phyloP scores from a whole-genome alignment of 2,113 vertebrate species.

The Halcyon senegalensis region DNA sequence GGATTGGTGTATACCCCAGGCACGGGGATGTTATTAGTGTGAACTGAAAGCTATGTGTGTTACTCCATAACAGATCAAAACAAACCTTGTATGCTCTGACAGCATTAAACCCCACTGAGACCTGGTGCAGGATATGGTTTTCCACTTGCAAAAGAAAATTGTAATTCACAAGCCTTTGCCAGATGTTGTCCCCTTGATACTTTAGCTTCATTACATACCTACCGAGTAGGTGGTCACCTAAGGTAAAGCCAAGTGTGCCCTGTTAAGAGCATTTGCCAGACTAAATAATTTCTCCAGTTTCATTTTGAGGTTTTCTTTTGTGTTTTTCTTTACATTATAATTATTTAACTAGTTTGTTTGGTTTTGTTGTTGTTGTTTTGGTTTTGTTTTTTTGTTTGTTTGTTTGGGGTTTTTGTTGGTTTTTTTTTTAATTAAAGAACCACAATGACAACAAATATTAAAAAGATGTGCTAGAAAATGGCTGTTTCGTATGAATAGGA shows the following conservation, averaged over 20 bases:
- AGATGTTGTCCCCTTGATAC: slow-evolving; percentile 74
- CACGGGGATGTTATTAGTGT: slow-evolving; percentile 76
- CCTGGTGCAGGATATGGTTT: slow-evolving; percentile 78
- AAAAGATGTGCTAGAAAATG: neutral
- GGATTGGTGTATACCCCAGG: slow-evolving; percentile 74
- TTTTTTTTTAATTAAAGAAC: neutral
- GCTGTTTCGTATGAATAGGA: neutral
- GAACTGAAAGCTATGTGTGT: slow-evolving; percentile 77
- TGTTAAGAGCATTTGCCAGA: neutral
- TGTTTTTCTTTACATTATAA: neutral
- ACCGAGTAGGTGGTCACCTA: slow-evolving; percentile 71
- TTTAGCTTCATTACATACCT: slow-evolving; percentile 66
- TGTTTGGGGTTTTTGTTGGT: neutral
- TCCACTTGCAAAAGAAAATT: slow-evolving; percentile 82
- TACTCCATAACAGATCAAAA: slow-evolving; percentile 80
- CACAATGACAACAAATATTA: neutral
- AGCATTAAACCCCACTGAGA: slow-evolving; percentile 77
- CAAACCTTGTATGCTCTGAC: slow-evolving; percentile 77
- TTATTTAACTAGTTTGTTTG: neutral
- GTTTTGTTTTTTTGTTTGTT: neutral
- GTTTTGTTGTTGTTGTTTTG: too few relatives aligned
- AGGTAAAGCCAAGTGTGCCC: slow-evolving; percentile 48
- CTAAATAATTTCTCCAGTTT: neutral
- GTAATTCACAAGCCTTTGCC: slow-evolving; percentile 78
- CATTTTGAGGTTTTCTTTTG: too few relatives aligned